Conservation (phyloP, 1,140 invertebrate species). For the Mizuhopecten yessoensis region DNA sequence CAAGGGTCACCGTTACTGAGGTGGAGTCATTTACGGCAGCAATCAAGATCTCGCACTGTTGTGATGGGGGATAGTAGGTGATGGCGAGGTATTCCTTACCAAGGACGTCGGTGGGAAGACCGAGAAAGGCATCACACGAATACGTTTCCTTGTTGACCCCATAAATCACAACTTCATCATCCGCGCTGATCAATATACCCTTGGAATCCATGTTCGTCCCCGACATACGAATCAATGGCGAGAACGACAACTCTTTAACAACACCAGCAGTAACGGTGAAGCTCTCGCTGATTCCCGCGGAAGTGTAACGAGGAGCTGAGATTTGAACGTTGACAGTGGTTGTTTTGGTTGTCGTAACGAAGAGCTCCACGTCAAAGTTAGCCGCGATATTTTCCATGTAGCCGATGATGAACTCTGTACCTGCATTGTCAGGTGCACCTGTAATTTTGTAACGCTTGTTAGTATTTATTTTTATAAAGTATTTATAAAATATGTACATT, state of each 20-base stretch:
- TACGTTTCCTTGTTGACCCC: conserved; percentile 56
- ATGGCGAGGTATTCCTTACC: conserved; percentile 62
- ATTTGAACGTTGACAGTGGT: conserved; percentile 56
- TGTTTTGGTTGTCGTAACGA: conserved; percentile 58
- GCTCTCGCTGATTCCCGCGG: conserved; percentile 12
- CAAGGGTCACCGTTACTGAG: conserved; percentile 48
- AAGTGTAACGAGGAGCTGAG: conserved; percentile 52
- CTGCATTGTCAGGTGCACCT: conserved; percentile 59
- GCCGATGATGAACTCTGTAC: conserved; percentile 62
- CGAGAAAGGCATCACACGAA: conserved; percentile 58
- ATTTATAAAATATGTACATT: too few species aligned
- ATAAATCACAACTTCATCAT: conserved; percentile 56
- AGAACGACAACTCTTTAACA: conserved; percentile 43
- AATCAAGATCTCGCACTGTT: conserved; percentile 52
- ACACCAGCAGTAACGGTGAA: conserved; percentile 54
- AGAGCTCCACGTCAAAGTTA: conserved; percentile 59
- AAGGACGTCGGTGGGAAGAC: conserved; percentile 53
- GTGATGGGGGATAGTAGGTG: conserved; percentile 62
- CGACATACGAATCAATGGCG: conserved; percentile 30
- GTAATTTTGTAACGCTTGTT: neutral
- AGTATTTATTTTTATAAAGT: too few species aligned
- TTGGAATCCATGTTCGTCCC: conserved; percentile 44
- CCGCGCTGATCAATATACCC: conserved; percentile 53
- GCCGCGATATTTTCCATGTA: conserved; percentile 60
- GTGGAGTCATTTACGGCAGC: conserved; percentile 49